These are phyloP conservation scores for Pluvianellus socialis DNA, from an alignment of 2,113 vertebrate species.

Conservation along the genomic window DNA sequence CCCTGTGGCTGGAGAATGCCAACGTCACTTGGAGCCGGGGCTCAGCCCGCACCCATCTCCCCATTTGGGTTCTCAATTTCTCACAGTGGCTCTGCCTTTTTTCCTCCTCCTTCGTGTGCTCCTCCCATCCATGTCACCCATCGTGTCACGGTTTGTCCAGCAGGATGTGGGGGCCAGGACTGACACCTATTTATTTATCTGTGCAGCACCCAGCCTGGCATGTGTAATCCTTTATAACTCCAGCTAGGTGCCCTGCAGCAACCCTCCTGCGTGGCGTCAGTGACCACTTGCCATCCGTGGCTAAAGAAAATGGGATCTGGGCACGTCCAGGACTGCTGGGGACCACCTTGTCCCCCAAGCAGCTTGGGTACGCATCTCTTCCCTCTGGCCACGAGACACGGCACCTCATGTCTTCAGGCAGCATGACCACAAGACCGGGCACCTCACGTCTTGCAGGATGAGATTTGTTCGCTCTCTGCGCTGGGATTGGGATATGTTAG, in stretches of 20 bases:
- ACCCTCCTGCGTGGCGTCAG: accelerated
- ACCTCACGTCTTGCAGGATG: not conserved
- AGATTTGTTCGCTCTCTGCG: not conserved
- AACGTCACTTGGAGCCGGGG: accelerated
- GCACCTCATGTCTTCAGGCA: not conserved
- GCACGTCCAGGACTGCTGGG: not conserved
- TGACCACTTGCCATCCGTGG: not conserved
- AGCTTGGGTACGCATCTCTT: too few relatives aligned
- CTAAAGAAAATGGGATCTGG: not conserved
- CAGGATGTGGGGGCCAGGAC: not conserved
- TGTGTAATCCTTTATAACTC: not conserved
- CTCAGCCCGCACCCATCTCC: not conserved
- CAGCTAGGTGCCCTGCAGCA: not conserved
- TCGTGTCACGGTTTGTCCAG: not conserved
- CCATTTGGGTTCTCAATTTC: accelerated
- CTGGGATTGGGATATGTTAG: not conserved
- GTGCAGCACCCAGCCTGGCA: not conserved
- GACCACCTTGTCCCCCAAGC: accelerated
- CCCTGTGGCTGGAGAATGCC: not conserved
- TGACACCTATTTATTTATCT: not conserved
- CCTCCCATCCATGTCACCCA: not conserved
- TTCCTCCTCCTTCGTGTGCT: not conserved
- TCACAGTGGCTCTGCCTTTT: not conserved
- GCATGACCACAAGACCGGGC: accelerated
- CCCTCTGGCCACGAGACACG: accelerated